These are phyloP conservation scores for Carettochelys insculpta DNA, from an alignment of 2,113 vertebrate species.

Conservation along the genomic window DNA sequence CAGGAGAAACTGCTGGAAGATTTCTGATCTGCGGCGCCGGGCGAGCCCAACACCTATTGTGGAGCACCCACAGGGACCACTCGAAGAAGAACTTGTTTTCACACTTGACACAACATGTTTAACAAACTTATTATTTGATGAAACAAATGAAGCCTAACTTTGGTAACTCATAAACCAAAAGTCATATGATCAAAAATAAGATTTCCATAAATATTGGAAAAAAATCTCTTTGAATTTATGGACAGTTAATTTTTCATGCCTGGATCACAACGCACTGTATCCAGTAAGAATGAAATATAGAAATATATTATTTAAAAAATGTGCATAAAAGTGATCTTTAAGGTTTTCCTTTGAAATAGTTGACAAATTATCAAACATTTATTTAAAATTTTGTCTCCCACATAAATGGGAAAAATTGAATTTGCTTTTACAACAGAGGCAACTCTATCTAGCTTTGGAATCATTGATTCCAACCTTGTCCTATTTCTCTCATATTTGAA, in stretches of 20 bases:
- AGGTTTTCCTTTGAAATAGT: not conserved
- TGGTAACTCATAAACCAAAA: not conserved
- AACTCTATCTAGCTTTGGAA: not conserved
- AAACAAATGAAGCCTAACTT: not conserved
- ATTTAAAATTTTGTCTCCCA: not conserved
- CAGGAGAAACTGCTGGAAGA: too few species aligned
- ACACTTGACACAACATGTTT: not conserved
- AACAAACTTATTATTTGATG: not conserved
- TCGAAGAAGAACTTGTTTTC: too few species aligned
- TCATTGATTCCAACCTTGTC: not conserved
- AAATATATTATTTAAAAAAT: not conserved
- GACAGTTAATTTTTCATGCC: not conserved
- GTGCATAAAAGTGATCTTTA: not conserved
- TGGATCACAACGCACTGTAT: fast-evolving
- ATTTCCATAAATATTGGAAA: not conserved
- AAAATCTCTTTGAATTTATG: not conserved
- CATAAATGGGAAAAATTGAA: not conserved
- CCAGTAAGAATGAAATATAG: not conserved
- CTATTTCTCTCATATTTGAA: not conserved
- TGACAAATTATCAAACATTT: not conserved
- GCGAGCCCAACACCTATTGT: too few species aligned
- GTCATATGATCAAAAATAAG: not conserved
- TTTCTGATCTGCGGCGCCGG: too few species aligned
- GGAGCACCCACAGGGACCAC: too few species aligned
- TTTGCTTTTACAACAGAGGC: not conserved